Conservation (phyloP, 1,140 invertebrate species). For the Episyrphus balteatus region DNA sequence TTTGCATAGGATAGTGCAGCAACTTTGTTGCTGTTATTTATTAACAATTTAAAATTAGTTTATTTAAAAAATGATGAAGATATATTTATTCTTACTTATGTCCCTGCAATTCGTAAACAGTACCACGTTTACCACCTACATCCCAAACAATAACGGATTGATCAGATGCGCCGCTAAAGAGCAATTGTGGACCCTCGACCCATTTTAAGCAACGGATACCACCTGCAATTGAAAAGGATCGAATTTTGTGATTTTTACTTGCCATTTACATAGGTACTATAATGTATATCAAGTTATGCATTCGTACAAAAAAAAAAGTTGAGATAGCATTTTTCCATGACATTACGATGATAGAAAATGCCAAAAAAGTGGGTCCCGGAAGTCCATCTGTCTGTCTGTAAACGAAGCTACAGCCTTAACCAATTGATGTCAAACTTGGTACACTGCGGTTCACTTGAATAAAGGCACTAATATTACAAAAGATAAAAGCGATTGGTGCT, state of each 20-base stretch:
- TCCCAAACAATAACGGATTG: conserved; percentile 96
- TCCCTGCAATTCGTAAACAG: conserved; percentile 93
- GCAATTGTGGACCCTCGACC: conserved; percentile 72
- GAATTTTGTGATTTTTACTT: neutral
- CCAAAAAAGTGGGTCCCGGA: no score
- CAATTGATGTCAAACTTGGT: no score
- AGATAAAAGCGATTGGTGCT: no score
- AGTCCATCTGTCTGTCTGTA: no score
- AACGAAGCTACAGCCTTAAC: no score
- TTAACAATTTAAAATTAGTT: neutral
- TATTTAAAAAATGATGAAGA: neutral
- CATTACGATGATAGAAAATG: no score
- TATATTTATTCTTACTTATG: conserved; percentile 54
- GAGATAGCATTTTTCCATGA: no score
- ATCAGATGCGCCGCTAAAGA: conserved; percentile 95
- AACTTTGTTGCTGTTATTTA: conserved; percentile 50
- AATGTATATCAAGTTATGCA: no score
- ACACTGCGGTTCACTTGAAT: no score
- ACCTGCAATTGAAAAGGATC: conserved; percentile 19
- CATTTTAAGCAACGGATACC: conserved; percentile 79
- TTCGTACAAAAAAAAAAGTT: no score
- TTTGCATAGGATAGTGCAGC: conserved; percentile 72
- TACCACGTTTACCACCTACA: conserved; percentile 92
- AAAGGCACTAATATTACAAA: no score
- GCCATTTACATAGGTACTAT: no score